Conservation (phyloP, 2,888 invertebrate species). For the Acrobasis suavella region DNA sequence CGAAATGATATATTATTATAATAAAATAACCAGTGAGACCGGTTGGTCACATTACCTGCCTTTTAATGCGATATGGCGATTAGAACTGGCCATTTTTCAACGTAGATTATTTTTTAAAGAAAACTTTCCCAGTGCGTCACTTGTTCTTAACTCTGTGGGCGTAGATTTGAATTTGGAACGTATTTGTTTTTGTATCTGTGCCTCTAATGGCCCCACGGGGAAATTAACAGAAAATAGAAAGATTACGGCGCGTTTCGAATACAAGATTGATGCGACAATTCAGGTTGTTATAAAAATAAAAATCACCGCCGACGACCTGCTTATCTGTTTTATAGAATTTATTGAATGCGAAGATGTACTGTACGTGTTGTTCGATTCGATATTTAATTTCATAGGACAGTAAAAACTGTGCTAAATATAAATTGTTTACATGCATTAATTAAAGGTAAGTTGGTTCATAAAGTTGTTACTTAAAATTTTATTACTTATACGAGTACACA, state of each 20-base stretch:
- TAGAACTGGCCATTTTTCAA: conserved; percentile 68
- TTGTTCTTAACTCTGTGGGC: conserved; percentile 52
- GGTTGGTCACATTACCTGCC: conserved; percentile 60
- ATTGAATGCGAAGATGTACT: conserved; percentile 17
- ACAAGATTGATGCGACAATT: conserved; percentile 22
- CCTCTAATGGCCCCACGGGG: conserved; percentile 55
- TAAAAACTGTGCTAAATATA: neutral
- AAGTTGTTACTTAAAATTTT: neutral
- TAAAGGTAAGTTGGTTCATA: neutral
- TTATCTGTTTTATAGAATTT: conserved; percentile 24
- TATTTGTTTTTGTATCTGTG: conserved; percentile 44
- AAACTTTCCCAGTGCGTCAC: conserved; percentile 57
- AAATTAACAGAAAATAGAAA: conserved; percentile 51
- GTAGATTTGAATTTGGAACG: conserved; percentile 52
- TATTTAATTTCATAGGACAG: conserved; percentile 4
- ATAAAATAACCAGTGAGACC: conserved; percentile 54
- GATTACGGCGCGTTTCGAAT: conserved; percentile 35
- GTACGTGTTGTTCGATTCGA: neutral
- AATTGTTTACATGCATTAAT: conserved; percentile 1
- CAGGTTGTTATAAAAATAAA: conserved; percentile 26
- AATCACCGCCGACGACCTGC: conserved; percentile 7
- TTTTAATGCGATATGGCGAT: conserved; percentile 68
- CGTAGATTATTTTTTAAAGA: conserved; percentile 46
- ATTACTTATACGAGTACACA: neutral
- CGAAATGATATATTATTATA: conserved; percentile 70